phyloP scores from a whole-genome alignment of 2,113 vertebrate genomes.

The Ophiodon elongatus region DNA sequence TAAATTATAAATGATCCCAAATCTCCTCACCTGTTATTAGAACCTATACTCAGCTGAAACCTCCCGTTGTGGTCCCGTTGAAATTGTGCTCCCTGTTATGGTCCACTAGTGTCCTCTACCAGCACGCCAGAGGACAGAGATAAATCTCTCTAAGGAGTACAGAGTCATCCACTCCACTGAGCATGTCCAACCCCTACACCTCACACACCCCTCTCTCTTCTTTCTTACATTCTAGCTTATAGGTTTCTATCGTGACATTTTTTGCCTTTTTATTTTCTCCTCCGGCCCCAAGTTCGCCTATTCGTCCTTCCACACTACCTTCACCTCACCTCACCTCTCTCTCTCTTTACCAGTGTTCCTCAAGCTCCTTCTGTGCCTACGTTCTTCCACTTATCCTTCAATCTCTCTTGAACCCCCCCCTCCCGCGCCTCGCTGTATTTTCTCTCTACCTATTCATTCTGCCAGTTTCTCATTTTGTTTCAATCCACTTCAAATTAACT shows the following conservation, averaged over 20 bases:
- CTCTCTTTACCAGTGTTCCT: background rate
- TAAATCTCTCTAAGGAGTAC: conserved; percentile 63
- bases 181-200: conserved; percentile 17
- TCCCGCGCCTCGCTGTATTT: background rate
- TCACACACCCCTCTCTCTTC: background rate
- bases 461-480: conserved; percentile 5
- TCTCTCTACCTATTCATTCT: conserved; percentile 6
- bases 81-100: conserved; percentile 14
- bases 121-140: conserved; percentile 45
- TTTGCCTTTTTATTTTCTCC: conserved; percentile 6
- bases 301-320: conserved; percentile 12
- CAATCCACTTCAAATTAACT: background rate
- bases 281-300: background rate
- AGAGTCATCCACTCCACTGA: conserved; percentile 43
- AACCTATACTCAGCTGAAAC: background rate
- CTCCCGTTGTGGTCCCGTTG: conserved; percentile 6
- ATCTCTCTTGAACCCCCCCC: background rate
- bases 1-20: background rate
- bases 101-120: conserved; percentile 61
- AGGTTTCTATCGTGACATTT: conserved; percentile 18
- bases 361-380: background rate
- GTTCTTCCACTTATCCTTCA: background rate
- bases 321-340: conserved; percentile 3
- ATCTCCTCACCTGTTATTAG: background rate
- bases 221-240: background rate